Conservation (phyloP, 1,140 invertebrate genomes). For the Neodiprion lecontei region DNA sequence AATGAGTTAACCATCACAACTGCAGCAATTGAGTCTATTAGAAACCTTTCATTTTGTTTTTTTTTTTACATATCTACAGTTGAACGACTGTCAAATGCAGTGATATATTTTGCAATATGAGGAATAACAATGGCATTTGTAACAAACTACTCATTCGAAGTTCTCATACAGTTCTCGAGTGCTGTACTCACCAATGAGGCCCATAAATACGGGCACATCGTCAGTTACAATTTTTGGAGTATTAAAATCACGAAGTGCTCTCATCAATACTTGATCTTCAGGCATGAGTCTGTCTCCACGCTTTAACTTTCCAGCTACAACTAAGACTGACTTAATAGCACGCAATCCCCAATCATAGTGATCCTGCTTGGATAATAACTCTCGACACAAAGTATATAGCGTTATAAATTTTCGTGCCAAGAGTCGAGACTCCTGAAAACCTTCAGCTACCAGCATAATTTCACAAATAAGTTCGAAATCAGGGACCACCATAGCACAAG, state of each 20-base stretch:
- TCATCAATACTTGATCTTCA: slow-evolving; percentile 82
- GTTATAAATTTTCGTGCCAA: slow-evolving; percentile 93
- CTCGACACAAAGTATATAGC: slow-evolving; percentile 85
- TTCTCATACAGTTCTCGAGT: slow-evolving; percentile 12
- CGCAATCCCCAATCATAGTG: slow-evolving; percentile 95
- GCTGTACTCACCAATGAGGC: slow-evolving; percentile 71
- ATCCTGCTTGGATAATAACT: slow-evolving; percentile 90
- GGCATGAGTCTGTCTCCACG: slow-evolving; percentile 72
- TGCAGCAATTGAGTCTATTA: background rate
- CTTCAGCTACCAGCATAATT: slow-evolving; percentile 93
- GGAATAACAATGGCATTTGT: background rate
- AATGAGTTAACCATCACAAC: background rate
- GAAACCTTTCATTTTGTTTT: no score
- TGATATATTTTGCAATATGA: background rate
- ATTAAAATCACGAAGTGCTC: slow-evolving; percentile 91
- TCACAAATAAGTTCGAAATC: slow-evolving; percentile 93
- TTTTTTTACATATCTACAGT: no score
- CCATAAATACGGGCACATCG: slow-evolving; percentile 90
- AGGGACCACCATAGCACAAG: slow-evolving; percentile 94
- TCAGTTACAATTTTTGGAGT: slow-evolving; percentile 92
- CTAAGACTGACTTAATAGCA: slow-evolving; percentile 91
- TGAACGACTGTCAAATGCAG: no score
- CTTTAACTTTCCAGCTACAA: slow-evolving; percentile 86
- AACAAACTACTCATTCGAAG: background rate
- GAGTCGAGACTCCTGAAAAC: slow-evolving; percentile 86